phyloP scores from a whole-genome alignment of 1,140 invertebrate species.

The Drosophila pruinosa region DNA sequence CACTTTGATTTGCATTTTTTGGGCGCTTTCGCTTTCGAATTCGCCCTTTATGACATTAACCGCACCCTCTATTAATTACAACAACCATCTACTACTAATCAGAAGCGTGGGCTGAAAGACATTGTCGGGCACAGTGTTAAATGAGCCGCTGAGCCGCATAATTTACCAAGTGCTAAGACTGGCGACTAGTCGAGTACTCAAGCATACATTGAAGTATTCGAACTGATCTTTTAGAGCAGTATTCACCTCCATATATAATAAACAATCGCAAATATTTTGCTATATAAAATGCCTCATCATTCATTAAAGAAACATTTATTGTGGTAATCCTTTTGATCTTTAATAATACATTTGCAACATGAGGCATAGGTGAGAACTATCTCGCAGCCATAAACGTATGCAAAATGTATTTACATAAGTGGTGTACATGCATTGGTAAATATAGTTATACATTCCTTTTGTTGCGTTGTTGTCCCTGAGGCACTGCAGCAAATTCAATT shows the following conservation, averaged over 20 bases:
- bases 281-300: too few relatives aligned
- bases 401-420: neutral
- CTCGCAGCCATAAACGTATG: neutral
- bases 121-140: conserved; percentile 41
- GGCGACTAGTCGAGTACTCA: neutral
- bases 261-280: too few relatives aligned
- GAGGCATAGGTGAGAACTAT: neutral
- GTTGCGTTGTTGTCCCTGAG: conserved; percentile 1
- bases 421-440: neutral
- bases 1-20: conserved; percentile 73
- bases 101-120: neutral
- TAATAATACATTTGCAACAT: too few relatives aligned
- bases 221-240: neutral
- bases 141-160: conserved; percentile 66
- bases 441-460: conserved; percentile 8
- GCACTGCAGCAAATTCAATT: conserved; percentile 18
- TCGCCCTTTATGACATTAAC: conserved; percentile 71
- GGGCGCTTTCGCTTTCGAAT: conserved; percentile 21
- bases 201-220: neutral
- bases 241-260: too few relatives aligned
- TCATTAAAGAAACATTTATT: too few relatives aligned
- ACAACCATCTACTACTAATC: conserved; percentile 65
- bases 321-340: too few relatives aligned
- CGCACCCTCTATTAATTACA: conserved; percentile 67
- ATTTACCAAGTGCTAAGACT: conserved; percentile 29